Conservation (phyloP, 1,140 invertebrate genomes). For the Drosophila mayri region DNA sequence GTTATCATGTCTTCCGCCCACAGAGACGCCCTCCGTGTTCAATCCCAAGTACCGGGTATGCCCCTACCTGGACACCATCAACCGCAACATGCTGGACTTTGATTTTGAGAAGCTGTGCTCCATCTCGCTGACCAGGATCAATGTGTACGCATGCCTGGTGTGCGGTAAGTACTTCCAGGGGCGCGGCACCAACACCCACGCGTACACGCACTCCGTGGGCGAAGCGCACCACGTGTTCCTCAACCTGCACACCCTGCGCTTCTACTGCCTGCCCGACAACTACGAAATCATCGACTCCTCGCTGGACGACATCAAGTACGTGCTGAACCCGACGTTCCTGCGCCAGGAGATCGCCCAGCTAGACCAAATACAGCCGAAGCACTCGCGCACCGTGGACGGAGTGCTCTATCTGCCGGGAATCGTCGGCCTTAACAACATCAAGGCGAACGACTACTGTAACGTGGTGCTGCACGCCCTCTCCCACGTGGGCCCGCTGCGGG, state of each 20-base stretch:
- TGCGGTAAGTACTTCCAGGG: constrained; percentile 99
- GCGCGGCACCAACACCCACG: constrained; percentile 98
- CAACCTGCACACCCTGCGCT: constrained; percentile 98
- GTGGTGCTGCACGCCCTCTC: constrained; percentile 98
- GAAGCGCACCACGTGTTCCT: constrained; percentile 99
- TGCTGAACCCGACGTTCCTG: constrained; percentile 98
- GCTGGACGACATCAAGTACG: constrained; percentile 99
- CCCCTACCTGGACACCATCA: constrained; percentile 98
- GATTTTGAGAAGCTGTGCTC: constrained; percentile 99
- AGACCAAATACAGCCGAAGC: constrained; percentile 91
- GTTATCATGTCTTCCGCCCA: background rate
- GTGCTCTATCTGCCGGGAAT: constrained; percentile 97
- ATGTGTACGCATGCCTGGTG: constrained; percentile 99
- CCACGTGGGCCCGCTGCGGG: constrained; percentile 96
- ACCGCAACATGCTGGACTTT: constrained; percentile 98
- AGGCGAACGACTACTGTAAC: constrained; percentile 99
- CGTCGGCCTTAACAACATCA: constrained; percentile 99
- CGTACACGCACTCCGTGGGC: constrained; percentile 99
- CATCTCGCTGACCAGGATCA: constrained; percentile 98
- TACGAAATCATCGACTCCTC: constrained; percentile 99
- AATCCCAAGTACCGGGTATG: constrained; percentile 87
- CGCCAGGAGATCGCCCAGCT: constrained; percentile 90
- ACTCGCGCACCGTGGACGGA: constrained; percentile 98
- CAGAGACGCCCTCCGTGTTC: constrained; percentile 81
- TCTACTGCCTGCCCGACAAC: constrained; percentile 99